A percentile compares a stretch with the other conserved stretches of the same genome.
Conservation (phyloP, 1,140 invertebrate genomes). For the Caenorhabditis latens region DNA sequence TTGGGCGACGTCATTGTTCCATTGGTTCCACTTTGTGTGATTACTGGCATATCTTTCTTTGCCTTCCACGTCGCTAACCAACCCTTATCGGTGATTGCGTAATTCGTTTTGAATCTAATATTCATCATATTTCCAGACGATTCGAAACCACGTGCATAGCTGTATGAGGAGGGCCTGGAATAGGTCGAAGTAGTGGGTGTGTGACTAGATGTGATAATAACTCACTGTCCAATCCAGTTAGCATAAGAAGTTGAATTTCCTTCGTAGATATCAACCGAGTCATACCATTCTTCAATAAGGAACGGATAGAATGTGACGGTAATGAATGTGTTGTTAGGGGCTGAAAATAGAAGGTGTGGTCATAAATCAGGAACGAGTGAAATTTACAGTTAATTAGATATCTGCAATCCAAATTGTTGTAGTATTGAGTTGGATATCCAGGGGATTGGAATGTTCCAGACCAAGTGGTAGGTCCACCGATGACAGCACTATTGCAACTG, state of each 20-base stretch:
- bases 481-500: constrained; percentile 19
- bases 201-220: neutral
- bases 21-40: constrained; percentile 3
- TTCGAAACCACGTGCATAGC: neutral
- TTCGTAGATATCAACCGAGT: neutral
- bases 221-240: neutral
- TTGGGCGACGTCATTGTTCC: constrained; percentile 4
- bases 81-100: constrained; percentile 27
- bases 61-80: constrained; percentile 28
- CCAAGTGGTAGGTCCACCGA: neutral
- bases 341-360: neutral
- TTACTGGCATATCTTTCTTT: constrained; percentile 28
- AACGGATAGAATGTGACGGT: constrained; percentile 15
- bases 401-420: constrained; percentile 14
- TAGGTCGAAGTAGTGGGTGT: neutral
- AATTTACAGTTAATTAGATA: neutral
- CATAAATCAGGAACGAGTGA: neutral
- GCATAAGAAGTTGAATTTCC: neutral
- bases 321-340: constrained; percentile 6
- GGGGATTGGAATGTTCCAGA: constrained; percentile 27
- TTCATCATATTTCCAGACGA: constrained; percentile 19
- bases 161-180: neutral
- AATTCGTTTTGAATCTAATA: constrained; percentile 39
- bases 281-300: constrained; percentile 35
- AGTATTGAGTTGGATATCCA: constrained; percentile 19